Conservation (phyloP, 2,888 invertebrate genomes). For the Drosophila helvetica region DNA sequence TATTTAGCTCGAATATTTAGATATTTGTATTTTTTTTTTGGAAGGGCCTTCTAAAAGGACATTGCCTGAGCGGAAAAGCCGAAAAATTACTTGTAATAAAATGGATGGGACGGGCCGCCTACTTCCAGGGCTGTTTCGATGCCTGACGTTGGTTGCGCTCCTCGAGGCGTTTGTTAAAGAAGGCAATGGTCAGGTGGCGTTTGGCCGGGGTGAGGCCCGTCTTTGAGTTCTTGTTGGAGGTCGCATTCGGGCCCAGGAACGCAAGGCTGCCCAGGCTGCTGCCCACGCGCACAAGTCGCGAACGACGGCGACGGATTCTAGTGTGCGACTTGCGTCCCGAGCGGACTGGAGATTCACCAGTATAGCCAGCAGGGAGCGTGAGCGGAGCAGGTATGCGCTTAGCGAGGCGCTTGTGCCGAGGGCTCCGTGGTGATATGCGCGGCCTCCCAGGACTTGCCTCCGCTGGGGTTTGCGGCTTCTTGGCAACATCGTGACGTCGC, state of each 20-base stretch:
- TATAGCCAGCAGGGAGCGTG: too few species aligned
- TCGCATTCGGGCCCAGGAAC: neutral
- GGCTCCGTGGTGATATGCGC: neutral
- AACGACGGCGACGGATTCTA: neutral
- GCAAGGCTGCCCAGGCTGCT: slow-evolving; percentile 63
- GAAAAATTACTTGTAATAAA: neutral
- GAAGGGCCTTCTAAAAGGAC: too few species aligned
- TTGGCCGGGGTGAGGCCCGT: slow-evolving; percentile 54
- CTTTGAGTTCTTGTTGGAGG: slow-evolving; percentile 23
- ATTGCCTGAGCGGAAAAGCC: too few species aligned
- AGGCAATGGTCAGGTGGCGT: slow-evolving; percentile 59
- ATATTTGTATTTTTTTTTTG: too few species aligned
- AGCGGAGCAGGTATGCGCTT: too few species aligned
- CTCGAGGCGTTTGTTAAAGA: slow-evolving; percentile 37
- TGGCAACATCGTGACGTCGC: neutral
- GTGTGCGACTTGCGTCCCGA: neutral
- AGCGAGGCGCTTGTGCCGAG: neutral
- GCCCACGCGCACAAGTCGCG: slow-evolving; percentile 9
- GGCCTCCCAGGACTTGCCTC: neutral
- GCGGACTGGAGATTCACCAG: too few species aligned
- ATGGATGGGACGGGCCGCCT: neutral
- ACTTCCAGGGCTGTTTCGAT: slow-evolving; percentile 16
- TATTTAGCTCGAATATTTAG: too few species aligned
- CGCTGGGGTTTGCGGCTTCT: neutral
- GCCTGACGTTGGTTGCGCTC: slow-evolving; percentile 4